Conservation (phyloP, 2,888 invertebrate species). For the Andrena bicolor region DNA sequence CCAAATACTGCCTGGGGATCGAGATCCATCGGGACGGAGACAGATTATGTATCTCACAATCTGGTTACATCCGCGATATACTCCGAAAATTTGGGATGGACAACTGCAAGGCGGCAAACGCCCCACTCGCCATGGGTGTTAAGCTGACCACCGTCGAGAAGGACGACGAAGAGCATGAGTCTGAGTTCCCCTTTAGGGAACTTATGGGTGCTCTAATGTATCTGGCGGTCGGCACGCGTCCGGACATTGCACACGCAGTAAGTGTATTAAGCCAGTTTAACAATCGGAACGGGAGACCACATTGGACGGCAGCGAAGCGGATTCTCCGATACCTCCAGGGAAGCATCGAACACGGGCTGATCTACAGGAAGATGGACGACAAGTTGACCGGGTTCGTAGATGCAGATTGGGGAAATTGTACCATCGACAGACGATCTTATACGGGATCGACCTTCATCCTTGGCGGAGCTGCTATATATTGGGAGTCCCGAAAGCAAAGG, state of each 20-base stretch:
- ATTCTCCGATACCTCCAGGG: conserved; percentile 29
- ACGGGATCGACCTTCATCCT: background rate
- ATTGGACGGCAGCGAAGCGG: conserved; percentile 20
- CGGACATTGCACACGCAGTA: background rate
- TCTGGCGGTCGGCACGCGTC: background rate
- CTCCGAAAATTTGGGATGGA: background rate
- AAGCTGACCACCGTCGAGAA: background rate
- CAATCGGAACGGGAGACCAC: background rate
- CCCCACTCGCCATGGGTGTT: background rate
- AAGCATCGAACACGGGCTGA: background rate
- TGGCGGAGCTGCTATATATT: background rate
- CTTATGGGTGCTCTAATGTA: background rate
- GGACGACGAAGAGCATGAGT: background rate
- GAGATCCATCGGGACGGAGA: background rate
- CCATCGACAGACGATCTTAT: background rate
- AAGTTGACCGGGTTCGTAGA: background rate
- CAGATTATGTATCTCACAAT: background rate
- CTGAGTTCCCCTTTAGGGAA: background rate
- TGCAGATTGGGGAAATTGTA: background rate
- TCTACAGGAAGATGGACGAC: background rate
- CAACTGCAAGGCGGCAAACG: background rate
- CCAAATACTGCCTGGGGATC: background rate
- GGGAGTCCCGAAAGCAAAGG: background rate
- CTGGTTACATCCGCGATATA: background rate
- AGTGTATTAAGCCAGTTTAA: conserved; percentile 54